phyloP scores from a whole-genome alignment of 2,888 invertebrate species.

The Priocnemis perturbator region DNA sequence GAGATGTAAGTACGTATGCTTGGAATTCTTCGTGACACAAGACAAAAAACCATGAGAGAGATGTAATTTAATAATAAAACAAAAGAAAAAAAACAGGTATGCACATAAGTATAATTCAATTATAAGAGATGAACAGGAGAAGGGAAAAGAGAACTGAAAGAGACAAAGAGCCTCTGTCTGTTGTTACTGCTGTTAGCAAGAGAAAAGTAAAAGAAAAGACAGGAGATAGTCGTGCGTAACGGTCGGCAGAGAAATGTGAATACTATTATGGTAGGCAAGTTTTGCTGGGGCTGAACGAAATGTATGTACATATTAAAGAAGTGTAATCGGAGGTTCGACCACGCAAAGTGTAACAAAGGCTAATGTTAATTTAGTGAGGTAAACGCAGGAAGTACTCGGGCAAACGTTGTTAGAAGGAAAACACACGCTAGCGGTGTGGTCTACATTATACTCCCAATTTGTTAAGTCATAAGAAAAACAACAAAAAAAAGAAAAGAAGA shows the following conservation, averaged over 20 bases:
- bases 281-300: constrained; percentile 60
- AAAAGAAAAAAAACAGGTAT: constrained; percentile 17
- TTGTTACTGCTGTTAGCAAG: constrained; percentile 41
- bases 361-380: constrained; percentile 62
- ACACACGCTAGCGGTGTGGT: constrained; percentile 52
- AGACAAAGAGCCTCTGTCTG: too few species aligned
- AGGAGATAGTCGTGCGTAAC: constrained; percentile 34
- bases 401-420: constrained; percentile 44
- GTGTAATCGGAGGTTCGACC: constrained; percentile 58
- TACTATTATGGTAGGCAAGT: constrained; percentile 48
- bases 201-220: constrained; percentile 30
- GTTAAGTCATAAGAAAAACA: constrained; percentile 62
- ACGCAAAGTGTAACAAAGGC: constrained; percentile 64
- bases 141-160: constrained; percentile 11
- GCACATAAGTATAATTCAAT: constrained; percentile 41
- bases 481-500: constrained; percentile 50
- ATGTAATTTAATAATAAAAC: too few species aligned
- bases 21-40: constrained; percentile 36
- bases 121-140: too few species aligned
- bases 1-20: constrained; percentile 47
- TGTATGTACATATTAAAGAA: constrained; percentile 59
- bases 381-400: constrained; percentile 38
- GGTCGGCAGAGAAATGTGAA: constrained; percentile 45
- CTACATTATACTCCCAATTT: constrained; percentile 66
- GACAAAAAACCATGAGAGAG: constrained; percentile 16